Evolutionary conservation across 1,140 invertebrate species (phyloP).

Genomic region (Adoxophyes honmai): DNA sequence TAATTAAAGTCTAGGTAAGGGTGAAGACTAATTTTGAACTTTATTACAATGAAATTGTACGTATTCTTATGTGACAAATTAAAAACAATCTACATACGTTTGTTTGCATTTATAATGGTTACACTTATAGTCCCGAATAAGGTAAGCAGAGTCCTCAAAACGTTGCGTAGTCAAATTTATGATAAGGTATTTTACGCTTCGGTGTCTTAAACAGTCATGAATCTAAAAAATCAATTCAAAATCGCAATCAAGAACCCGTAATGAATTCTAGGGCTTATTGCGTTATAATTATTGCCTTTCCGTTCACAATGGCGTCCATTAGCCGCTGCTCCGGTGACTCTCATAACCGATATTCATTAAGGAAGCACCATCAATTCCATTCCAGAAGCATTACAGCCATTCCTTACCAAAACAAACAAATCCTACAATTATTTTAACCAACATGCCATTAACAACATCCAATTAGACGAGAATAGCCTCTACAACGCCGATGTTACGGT

Average conservation of each 20-base stretch:
- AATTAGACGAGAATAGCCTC: conserved; percentile 33
- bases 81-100: no score
- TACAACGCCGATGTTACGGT: conserved; percentile 37
- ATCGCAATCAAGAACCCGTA: background rate
- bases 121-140: no score
- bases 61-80: no score
- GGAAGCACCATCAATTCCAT: conserved; percentile 65
- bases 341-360: conserved; percentile 72
- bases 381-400: conserved; percentile 67
- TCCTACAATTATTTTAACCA: conserved; percentile 66
- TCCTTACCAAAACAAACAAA: conserved; percentile 72
- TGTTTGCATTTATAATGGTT: no score
- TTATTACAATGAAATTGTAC: no score
- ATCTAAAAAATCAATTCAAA: no score
- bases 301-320: conserved; percentile 23
- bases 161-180: no score
- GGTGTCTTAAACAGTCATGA: no score
- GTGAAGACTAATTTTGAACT: no score
- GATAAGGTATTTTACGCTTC: no score
- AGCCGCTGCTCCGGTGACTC: conserved; percentile 40
- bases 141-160: no score
- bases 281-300: conserved; percentile 1
- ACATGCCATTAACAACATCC: conserved; percentile 22
- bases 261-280: background rate
- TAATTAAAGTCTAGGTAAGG: no score